phyloP scores from a whole-genome alignment of 1,140 invertebrate genomes.

The Drosophila novamexicana region DNA sequence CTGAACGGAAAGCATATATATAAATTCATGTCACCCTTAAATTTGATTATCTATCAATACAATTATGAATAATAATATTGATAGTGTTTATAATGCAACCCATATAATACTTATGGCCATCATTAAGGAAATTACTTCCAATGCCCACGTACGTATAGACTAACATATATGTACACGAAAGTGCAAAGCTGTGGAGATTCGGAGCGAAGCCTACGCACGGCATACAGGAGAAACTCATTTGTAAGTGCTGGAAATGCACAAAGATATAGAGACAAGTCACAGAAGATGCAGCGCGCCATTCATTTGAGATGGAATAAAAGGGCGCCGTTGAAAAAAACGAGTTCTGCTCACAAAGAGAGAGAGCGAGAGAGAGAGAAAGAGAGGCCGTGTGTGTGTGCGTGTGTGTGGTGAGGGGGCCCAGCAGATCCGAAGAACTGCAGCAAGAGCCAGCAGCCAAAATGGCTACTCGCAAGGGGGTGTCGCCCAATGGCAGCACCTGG shows the following conservation, averaged over 20 bases:
- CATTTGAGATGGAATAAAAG: constrained; percentile 54
- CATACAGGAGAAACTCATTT: constrained; percentile 26
- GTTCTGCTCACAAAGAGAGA: constrained; percentile 36
- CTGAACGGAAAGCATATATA: neutral
- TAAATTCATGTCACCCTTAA: neutral
- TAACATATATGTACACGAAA: neutral
- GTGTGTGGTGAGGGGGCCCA: constrained; percentile 6
- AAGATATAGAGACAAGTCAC: constrained; percentile 55
- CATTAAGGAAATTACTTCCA: constrained; percentile 1
- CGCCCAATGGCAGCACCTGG: constrained; percentile 60
- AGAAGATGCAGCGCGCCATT: constrained; percentile 65
- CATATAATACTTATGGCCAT: constrained; percentile 5
- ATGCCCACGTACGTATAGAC: constrained; percentile 13
- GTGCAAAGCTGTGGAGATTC: neutral
- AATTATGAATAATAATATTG: constrained; percentile 6
- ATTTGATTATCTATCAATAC: neutral
- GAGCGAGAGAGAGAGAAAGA: neutral
- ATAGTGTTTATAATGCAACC: constrained; percentile 2
- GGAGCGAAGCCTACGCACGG: constrained; percentile 24
- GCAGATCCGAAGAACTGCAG: constrained; percentile 46
- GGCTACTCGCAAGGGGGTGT: constrained; percentile 53
- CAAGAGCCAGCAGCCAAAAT: constrained; percentile 51
- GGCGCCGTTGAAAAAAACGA: constrained; percentile 58
- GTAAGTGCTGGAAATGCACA: constrained; percentile 46
- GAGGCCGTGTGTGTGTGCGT: neutral